A percentile compares a stretch with the other conserved stretches of the same genome.
These are phyloP conservation scores for Oppia nitens DNA, from an alignment of 1,140 invertebrate species.

Conservation along the genomic window DNA sequence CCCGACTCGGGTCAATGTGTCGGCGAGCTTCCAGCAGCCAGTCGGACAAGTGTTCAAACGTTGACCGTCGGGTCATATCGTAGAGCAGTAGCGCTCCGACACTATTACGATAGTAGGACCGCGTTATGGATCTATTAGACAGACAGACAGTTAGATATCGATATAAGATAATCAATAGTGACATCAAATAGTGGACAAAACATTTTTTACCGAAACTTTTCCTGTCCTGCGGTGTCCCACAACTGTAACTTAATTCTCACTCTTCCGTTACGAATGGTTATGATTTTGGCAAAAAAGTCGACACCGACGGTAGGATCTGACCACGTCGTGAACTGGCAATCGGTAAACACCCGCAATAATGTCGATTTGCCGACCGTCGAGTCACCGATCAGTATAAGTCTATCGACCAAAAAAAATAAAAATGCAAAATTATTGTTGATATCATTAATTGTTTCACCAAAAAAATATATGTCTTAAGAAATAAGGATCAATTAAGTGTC, in stretches of 20 bases:
- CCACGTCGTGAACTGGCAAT: constrained; percentile 39
- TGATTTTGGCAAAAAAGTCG: neutral
- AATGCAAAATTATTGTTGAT: too few relatives aligned
- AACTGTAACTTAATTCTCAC: constrained; percentile 59
- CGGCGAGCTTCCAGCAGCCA: constrained; percentile 41
- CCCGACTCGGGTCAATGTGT: constrained; percentile 34
- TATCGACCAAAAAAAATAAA: constrained; percentile 33
- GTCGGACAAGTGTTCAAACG: constrained; percentile 34
- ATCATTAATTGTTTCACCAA: too few relatives aligned
- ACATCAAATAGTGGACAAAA: neutral
- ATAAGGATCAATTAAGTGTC: too few relatives aligned
- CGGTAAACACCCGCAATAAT: constrained; percentile 43
- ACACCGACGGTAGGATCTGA: constrained; percentile 35
- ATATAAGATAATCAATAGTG: neutral
- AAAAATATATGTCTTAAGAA: too few relatives aligned
- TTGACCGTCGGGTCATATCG: constrained; percentile 23
- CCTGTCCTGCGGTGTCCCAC: constrained; percentile 96
- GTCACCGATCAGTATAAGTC: constrained; percentile 46
- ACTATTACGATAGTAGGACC: neutral
- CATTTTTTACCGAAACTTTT: constrained; percentile 89
- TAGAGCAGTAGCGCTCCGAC: neutral
- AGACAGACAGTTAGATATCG: too few relatives aligned
- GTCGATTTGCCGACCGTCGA: constrained; percentile 47
- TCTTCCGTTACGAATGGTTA: neutral
- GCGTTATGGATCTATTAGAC: neutral